phyloP scores from a whole-genome alignment of 2,113 vertebrate species.

The Semnornis frantzii region DNA sequence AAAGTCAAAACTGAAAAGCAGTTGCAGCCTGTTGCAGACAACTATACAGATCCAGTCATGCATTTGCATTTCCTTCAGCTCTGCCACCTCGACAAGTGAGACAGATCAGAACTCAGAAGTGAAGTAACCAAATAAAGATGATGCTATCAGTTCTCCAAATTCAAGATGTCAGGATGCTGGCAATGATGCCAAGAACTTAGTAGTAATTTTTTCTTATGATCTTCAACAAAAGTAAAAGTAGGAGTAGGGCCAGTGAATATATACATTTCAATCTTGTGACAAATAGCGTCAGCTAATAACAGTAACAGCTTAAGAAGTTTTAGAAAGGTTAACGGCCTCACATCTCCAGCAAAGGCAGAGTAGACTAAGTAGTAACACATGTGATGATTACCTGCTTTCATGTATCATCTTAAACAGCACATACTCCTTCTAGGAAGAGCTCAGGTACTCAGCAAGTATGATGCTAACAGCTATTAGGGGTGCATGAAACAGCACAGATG shows the following conservation, averaged over 20 bases:
- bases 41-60: background rate
- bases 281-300: background rate
- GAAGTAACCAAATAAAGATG: background rate
- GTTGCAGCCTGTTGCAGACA: background rate
- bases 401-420: background rate
- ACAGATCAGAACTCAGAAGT: background rate
- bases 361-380: background rate
- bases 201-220: background rate
- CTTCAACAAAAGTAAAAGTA: background rate
- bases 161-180: background rate
- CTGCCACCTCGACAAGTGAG: background rate
- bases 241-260: background rate
- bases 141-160: background rate
- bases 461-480: background rate
- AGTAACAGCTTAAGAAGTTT: background rate
- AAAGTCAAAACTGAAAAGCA: background rate
- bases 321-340: background rate
- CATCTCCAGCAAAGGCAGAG: background rate
- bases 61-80: background rate
- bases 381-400: background rate
- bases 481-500: background rate
- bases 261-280: background rate
- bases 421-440: background rate
- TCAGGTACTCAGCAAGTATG: background rate
- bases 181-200: background rate